Evolutionary conservation across 2,888 invertebrate species (phyloP).

Genomic region (Torymus aiolomorphi): DNA sequence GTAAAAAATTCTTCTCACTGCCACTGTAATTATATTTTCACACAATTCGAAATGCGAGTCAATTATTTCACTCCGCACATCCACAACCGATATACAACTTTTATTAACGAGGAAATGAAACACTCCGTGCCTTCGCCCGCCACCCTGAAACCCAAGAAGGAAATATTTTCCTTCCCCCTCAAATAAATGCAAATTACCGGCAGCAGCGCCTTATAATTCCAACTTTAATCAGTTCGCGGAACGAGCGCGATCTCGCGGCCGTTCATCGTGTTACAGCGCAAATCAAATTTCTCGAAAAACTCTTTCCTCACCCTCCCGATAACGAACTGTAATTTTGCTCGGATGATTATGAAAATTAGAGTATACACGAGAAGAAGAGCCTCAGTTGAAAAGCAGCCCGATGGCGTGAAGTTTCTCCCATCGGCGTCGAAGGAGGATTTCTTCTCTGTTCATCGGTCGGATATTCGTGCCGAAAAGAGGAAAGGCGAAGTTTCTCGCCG

Average conservation of each 20-base stretch:
- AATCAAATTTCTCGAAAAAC: conserved; percentile 30
- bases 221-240: neutral
- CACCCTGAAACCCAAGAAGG: too few relatives aligned
- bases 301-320: neutral
- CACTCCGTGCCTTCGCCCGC: too few relatives aligned
- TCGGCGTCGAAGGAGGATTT: conserved; percentile 8
- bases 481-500: conserved; percentile 22
- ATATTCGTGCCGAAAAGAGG: conserved; percentile 22
- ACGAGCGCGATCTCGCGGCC: neutral
- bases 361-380: conserved; percentile 16
- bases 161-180: too few relatives aligned
- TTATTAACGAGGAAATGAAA: too few relatives aligned
- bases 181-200: too few relatives aligned
- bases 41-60: too few relatives aligned
- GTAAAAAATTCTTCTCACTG: too few relatives aligned
- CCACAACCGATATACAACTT: too few relatives aligned
- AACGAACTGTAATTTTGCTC: conserved; percentile 36
- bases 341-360: conserved; percentile 48
- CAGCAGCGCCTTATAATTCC: too few relatives aligned
- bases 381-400: conserved; percentile 19
- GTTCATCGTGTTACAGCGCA: conserved; percentile 1
- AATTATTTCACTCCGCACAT: too few relatives aligned
- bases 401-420: conserved; percentile 16
- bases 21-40: too few relatives aligned
- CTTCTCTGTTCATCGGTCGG: conserved; percentile 33